These are phyloP conservation scores for Drosophila sulfurigaster DNA, from an alignment of 1,140 invertebrate genomes.

Conservation along the genomic window DNA sequence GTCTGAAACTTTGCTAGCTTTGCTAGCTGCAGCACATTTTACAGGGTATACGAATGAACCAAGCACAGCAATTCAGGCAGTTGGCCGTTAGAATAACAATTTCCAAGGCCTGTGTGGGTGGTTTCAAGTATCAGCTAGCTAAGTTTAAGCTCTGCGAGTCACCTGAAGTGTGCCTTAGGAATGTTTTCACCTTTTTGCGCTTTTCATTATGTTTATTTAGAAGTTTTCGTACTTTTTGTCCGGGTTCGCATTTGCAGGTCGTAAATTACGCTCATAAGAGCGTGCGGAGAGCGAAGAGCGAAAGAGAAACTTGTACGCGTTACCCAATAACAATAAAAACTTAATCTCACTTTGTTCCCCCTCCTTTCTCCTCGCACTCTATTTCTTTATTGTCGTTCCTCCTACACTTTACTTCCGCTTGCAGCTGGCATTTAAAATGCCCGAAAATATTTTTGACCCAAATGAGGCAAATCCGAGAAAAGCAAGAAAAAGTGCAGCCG, in stretches of 20 bases:
- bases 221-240: slow-evolving; percentile 18
- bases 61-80: background rate
- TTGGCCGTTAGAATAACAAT: slow-evolving; percentile 39
- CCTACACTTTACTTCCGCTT: slow-evolving; percentile 11
- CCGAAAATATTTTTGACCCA: slow-evolving; percentile 23
- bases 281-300: background rate
- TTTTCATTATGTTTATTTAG: slow-evolving; percentile 41
- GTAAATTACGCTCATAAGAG: slow-evolving; percentile 35
- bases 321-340: slow-evolving; percentile 38
- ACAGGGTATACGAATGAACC: slow-evolving; percentile 23
- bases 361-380: background rate
- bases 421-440: slow-evolving; percentile 15
- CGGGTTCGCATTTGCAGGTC: slow-evolving; percentile 15
- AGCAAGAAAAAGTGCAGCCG: slow-evolving; percentile 23
- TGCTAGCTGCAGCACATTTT: background rate
- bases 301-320: slow-evolving; percentile 9
- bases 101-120: slow-evolving; percentile 21
- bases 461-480: slow-evolving; percentile 25
- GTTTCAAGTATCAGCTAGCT: background rate
- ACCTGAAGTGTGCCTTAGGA: slow-evolving; percentile 10
- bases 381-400: background rate
- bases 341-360: slow-evolving; percentile 34
- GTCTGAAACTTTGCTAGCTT: background rate
- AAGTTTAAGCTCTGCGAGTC: slow-evolving; percentile 4
- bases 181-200: background rate